Percentiles rank a stretch among this genome's conserved stretches.
Conservation (phyloP, 2,888 invertebrate species). For the Caradrina kadenii region DNA sequence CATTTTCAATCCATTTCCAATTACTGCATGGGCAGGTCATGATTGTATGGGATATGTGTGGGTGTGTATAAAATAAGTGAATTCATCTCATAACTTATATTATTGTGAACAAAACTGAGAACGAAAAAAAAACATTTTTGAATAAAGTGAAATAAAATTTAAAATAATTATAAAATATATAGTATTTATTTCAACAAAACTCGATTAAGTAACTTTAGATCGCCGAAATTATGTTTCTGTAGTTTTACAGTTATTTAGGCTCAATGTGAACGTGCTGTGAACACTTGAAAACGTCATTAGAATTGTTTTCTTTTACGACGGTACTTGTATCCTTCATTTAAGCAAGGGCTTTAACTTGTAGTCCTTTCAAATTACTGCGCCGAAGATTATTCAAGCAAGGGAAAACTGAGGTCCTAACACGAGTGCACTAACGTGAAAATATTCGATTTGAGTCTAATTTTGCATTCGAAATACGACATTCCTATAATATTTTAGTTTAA, state of each 20-base stretch:
- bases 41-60: constrained; percentile 46
- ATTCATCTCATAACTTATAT: constrained; percentile 31
- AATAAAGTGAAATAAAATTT: neutral
- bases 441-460: no score
- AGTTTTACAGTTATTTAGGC: neutral
- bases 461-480: no score
- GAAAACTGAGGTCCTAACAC: neutral
- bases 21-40: constrained; percentile 50
- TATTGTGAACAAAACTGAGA: constrained; percentile 30
- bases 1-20: constrained; percentile 57
- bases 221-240: neutral
- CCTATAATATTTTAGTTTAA: no score
- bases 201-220: neutral
- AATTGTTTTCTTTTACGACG: neutral
- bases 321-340: neutral
- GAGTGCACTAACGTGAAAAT: no score
- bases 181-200: neutral
- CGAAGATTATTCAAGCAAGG: neutral
- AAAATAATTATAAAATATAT: neutral
- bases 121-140: neutral
- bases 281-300: neutral
- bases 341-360: neutral
- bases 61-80: constrained; percentile 41
- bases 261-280: neutral
- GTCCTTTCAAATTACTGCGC: constrained; percentile 1